Conservation (phyloP, 2,888 invertebrate genomes). For the Ormyrus pomaceus region DNA sequence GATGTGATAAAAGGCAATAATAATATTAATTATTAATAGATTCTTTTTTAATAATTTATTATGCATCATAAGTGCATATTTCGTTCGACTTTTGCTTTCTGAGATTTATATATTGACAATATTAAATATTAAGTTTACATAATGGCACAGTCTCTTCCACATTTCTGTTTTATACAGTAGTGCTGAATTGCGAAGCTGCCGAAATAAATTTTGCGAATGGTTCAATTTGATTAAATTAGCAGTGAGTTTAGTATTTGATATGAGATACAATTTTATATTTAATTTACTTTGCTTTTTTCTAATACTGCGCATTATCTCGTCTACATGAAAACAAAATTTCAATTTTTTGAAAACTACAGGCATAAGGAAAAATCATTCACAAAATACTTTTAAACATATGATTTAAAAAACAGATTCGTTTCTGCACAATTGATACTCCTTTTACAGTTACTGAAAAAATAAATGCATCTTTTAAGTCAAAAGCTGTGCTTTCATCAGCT, state of each 20-base stretch:
- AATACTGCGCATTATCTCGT: constrained; percentile 56
- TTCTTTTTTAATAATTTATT: constrained; percentile 40
- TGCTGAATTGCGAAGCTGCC: constrained; percentile 59
- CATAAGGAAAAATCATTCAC: constrained; percentile 37
- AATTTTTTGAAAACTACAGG: constrained; percentile 35
- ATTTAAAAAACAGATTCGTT: constrained; percentile 36
- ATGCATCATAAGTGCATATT: constrained; percentile 37
- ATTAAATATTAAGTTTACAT: constrained; percentile 59
- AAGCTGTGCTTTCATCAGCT: constrained; percentile 55
- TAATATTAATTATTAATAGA: constrained; percentile 46
- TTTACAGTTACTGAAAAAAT: constrained; percentile 54
- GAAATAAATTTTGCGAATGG: constrained; percentile 45
- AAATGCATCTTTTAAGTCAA: constrained; percentile 57
- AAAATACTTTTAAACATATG: constrained; percentile 42
- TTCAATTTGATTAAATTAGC: constrained; percentile 21
- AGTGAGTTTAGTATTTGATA: constrained; percentile 46
- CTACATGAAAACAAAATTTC: constrained; percentile 35
- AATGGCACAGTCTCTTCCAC: constrained; percentile 65
- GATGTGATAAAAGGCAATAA: constrained; percentile 44
- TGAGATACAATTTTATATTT: constrained; percentile 50
- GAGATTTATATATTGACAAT: constrained; percentile 46
- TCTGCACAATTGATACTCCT: constrained; percentile 28
- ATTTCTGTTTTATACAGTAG: constrained; percentile 61
- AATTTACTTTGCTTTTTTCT: constrained; percentile 39
- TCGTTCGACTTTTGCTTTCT: constrained; percentile 42